phyloP scores from a whole-genome alignment of 2,888 invertebrate species.

The Folsomia candida region DNA sequence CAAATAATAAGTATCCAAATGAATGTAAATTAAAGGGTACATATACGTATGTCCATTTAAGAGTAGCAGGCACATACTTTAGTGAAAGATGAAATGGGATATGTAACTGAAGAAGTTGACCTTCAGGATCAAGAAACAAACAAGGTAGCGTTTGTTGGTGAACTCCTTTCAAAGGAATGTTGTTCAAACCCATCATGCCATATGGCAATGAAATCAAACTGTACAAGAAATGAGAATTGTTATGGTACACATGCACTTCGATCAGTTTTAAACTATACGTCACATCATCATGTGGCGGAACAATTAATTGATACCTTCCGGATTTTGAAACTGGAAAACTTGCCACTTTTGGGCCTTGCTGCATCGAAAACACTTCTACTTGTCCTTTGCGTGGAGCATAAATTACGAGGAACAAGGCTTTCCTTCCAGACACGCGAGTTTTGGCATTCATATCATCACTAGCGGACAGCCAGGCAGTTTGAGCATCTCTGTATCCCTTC shows the following conservation, averaged over 20 bases:
- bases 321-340: constrained; percentile 72
- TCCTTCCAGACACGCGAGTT: constrained; percentile 55
- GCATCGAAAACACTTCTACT: constrained; percentile 88
- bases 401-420: constrained; percentile 81
- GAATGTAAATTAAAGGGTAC: background rate
- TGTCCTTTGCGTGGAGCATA: constrained; percentile 89
- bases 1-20: background rate
- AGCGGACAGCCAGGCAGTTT: constrained; percentile 88
- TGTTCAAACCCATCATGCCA: constrained; percentile 72
- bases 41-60: background rate
- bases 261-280: background rate
- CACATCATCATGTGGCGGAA: background rate
- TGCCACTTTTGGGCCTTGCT: constrained; percentile 84
- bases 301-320: constrained; percentile 58
- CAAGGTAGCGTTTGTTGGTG: constrained; percentile 68
- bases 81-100: constrained; percentile 90
- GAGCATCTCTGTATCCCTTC: constrained; percentile 94
- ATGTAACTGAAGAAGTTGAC: constrained; percentile 73
- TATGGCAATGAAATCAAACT: constrained; percentile 76
- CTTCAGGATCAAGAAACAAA: constrained; percentile 78
- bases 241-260: constrained; percentile 8
- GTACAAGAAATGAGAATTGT: constrained; percentile 33
- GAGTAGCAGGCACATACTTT: constrained; percentile 53
- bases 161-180: constrained; percentile 57
- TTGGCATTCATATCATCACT: constrained; percentile 60